Percentiles rank a stretch among this genome's conserved stretches.
Conservation (phyloP, 2,797 vertebrate genomes). For the Lithobates sylvaticus region DNA sequence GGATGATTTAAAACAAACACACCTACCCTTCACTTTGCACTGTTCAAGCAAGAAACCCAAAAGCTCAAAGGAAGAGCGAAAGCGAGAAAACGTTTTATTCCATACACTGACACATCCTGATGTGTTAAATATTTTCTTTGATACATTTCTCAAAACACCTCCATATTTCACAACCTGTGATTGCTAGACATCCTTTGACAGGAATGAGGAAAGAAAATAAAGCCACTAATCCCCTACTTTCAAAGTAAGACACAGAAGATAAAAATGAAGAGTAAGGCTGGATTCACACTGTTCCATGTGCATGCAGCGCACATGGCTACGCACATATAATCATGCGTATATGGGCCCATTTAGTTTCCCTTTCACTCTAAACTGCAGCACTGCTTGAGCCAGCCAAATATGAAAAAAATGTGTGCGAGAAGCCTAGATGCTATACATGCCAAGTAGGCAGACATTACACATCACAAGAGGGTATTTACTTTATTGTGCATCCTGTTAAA, state of each 20-base stretch:
- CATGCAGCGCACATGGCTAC: no score
- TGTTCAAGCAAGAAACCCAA: conserved; percentile 54
- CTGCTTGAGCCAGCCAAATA: no score
- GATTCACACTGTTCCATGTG: no score
- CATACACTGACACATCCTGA: conserved; percentile 49
- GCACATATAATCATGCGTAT: no score
- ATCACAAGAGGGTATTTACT: background rate
- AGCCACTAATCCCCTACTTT: conserved; percentile 5
- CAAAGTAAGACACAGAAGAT: conserved; percentile 33
- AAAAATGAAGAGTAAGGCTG: background rate
- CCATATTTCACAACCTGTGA: conserved; percentile 58
- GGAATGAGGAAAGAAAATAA: conserved; percentile 43
- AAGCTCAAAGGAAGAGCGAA: conserved; percentile 39
- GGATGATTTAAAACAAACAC: conserved; percentile 79
- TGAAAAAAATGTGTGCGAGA: background rate
- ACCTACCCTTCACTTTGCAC: conserved; percentile 69
- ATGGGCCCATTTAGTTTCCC: no score
- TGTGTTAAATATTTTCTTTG: conserved; percentile 59
- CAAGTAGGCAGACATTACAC: conserved; percentile 1
- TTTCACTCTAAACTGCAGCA: no score
- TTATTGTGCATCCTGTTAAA: conserved; percentile 24
- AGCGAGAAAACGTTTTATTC: conserved; percentile 29
- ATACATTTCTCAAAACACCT: conserved; percentile 61
- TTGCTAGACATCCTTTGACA: conserved; percentile 52
- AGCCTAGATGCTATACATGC: background rate